Conservation (phyloP, 2,888 invertebrate genomes). For the Erebia epiphron region DNA sequence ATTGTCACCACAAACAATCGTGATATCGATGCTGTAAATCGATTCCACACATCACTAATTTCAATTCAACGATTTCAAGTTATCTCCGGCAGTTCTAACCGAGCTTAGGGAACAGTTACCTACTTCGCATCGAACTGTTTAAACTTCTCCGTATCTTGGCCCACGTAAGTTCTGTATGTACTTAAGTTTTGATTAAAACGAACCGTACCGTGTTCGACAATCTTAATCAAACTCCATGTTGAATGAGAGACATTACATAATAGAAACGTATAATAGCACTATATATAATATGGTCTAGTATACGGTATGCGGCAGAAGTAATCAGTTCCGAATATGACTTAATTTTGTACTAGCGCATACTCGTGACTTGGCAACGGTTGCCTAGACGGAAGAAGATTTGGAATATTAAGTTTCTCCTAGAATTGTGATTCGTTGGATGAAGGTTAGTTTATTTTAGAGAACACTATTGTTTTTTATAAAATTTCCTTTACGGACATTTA, state of each 20-base stretch:
- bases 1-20: neutral
- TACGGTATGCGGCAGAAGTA: neutral
- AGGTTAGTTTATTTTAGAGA: too few species aligned
- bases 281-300: neutral
- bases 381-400: neutral
- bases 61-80: conserved; percentile 1
- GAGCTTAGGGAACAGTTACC: neutral
- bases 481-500: too few species aligned
- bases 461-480: too few species aligned
- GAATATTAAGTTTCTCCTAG: neutral
- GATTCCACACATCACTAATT: neutral
- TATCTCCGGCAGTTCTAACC: neutral
- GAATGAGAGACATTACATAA: conserved; percentile 2
- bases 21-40: neutral
- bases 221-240: conserved; percentile 15
- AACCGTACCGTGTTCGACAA: conserved; percentile 7
- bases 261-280: neutral
- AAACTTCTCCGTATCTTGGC: conserved; percentile 1
- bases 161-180: neutral
- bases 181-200: conserved; percentile 18
- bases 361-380: conserved; percentile 10
- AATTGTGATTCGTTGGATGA: neutral
- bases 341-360: conserved; percentile 2
- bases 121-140: neutral
- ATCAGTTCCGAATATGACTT: conserved; percentile 3